These are phyloP conservation scores for Chouioia cunea DNA, from an alignment of 2,888 invertebrate species.

Conservation along the genomic window DNA sequence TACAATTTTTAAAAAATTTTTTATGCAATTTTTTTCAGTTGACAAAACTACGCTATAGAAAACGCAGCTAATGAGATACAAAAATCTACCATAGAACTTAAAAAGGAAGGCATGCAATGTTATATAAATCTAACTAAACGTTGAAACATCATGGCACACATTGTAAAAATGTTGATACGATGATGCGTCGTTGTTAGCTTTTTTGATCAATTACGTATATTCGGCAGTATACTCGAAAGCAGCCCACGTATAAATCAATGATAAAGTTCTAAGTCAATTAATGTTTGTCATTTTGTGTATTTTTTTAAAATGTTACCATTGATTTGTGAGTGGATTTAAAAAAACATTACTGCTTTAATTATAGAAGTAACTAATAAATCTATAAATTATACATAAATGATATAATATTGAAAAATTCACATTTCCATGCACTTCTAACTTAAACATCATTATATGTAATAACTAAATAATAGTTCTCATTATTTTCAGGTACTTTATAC, in stretches of 20 bases:
- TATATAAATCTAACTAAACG: slow-evolving; percentile 33
- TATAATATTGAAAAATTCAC: slow-evolving; percentile 19
- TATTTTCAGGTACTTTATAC: slow-evolving; percentile 68
- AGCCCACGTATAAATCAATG: slow-evolving; percentile 10
- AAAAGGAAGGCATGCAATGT: slow-evolving; percentile 35
- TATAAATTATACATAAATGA: slow-evolving; percentile 29
- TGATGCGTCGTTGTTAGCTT: slow-evolving; percentile 37
- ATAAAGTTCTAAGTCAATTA: slow-evolving; percentile 1
- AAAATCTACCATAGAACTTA: slow-evolving; percentile 33
- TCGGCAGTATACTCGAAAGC: slow-evolving; percentile 39
- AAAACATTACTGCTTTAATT: slow-evolving; percentile 29
- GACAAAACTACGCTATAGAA: not conserved
- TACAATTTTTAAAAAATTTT: slow-evolving; percentile 31
- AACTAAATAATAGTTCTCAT: slow-evolving; percentile 53
- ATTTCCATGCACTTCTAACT: slow-evolving; percentile 26
- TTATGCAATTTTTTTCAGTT: slow-evolving; percentile 11
- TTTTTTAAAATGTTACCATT: not conserved
- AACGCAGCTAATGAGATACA: not conserved
- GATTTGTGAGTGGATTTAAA: not conserved
- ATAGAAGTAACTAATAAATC: slow-evolving; percentile 34
- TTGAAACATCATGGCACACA: slow-evolving; percentile 47
- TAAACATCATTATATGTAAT: slow-evolving; percentile 41
- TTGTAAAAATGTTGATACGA: slow-evolving; percentile 40
- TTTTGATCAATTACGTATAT: slow-evolving; percentile 34
- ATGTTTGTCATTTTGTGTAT: not conserved